Evolutionary conservation across 2,888 invertebrate genomes (phyloP).

Genomic region (Plebejus argus): DNA sequence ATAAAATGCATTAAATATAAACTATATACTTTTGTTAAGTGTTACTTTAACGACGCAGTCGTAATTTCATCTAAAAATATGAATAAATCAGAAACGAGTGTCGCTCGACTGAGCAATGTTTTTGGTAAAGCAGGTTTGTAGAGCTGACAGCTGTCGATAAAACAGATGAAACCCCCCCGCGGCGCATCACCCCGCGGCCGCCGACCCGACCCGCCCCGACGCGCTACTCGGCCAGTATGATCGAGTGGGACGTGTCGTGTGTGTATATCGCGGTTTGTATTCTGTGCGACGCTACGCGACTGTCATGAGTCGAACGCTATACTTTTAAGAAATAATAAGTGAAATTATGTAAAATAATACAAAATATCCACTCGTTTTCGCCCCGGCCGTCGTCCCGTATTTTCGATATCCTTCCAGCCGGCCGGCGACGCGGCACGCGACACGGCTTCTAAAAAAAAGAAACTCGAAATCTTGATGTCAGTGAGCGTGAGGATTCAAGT

Average conservation of each 20-base stretch:
- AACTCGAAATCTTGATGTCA: conserved; percentile 71
- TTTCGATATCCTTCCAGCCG: conserved; percentile 81
- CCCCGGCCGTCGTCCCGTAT: conserved; percentile 81
- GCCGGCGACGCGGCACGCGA: conserved; percentile 84
- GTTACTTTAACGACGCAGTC: neutral
- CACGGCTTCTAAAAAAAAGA: conserved; percentile 67
- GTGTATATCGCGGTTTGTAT: conserved; percentile 55
- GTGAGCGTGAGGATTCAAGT: conserved; percentile 70
- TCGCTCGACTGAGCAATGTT: conserved; percentile 11
- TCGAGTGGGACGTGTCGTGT: conserved; percentile 73
- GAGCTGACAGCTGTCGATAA: conserved; percentile 52
- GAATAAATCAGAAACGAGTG: neutral
- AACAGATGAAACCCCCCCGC: conserved; percentile 52
- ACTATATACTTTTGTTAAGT: neutral
- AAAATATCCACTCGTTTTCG: conserved; percentile 70
- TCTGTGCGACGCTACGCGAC: conserved; percentile 68
- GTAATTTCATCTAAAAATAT: neutral
- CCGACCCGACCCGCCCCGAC: conserved; percentile 43
- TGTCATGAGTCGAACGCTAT: conserved; percentile 66
- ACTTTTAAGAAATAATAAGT: conserved; percentile 70
- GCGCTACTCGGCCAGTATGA: conserved; percentile 63
- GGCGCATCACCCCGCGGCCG: conserved; percentile 51
- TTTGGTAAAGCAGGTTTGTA: conserved; percentile 27
- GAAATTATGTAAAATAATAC: conserved; percentile 81
- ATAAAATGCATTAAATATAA: neutral